Evolutionary conservation across 2,888 invertebrate genomes (phyloP).

Genomic region (Pristionchus mayeri): DNA sequence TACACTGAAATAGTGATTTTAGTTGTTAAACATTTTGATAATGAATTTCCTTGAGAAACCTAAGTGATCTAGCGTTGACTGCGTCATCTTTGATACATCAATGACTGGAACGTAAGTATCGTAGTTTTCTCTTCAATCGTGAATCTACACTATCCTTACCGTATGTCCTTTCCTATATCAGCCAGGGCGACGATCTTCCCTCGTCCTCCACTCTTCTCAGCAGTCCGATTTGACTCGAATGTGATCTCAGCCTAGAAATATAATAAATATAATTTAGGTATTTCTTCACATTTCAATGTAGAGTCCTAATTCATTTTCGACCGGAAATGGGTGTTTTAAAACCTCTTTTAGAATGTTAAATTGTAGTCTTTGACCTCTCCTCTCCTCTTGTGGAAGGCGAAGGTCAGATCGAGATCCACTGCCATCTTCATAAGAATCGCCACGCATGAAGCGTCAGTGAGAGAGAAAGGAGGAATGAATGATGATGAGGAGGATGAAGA

Average conservation of each 20-base stretch:
- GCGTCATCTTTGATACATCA: too few relatives aligned
- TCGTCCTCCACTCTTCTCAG: constrained; percentile 66
- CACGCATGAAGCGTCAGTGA: constrained; percentile 63
- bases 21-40: too few relatives aligned
- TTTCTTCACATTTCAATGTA: neutral
- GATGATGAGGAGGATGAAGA: constrained; percentile 48
- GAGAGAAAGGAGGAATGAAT: constrained; percentile 55
- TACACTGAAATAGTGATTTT: constrained; percentile 56
- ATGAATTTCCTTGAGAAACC: too few relatives aligned
- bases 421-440: constrained; percentile 68
- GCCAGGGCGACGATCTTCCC: constrained; percentile 65
- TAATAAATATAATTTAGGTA: constrained; percentile 3
- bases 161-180: constrained; percentile 64
- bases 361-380: constrained; percentile 36
- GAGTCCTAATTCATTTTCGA: too few relatives aligned
- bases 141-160: constrained; percentile 50
- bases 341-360: neutral
- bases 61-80: too few relatives aligned
- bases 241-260: constrained; percentile 66
- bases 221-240: constrained; percentile 69
- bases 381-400: constrained; percentile 65
- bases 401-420: constrained; percentile 68
- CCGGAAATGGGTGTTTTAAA: neutral
- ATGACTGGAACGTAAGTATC: too few relatives aligned
- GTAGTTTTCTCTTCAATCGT: too few relatives aligned